Evolutionary conservation across 2,113 vertebrate species (phyloP).

Genomic region (Amblyornis subalaris): DNA sequence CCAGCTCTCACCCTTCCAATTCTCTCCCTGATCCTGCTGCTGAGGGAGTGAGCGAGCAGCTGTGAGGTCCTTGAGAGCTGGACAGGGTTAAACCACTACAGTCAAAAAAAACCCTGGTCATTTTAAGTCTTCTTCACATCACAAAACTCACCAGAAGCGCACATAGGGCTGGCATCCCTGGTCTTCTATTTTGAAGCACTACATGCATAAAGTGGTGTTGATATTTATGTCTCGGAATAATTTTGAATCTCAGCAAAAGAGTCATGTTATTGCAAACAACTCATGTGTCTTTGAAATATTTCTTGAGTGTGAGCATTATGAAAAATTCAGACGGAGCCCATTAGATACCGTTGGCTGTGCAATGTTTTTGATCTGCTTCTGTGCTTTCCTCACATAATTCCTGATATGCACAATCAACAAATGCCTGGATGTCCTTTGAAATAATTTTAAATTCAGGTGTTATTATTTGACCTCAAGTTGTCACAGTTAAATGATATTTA

Average conservation of each 20-base stretch:
- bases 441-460: not conserved
- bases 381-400: not conserved
- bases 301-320: not conserved
- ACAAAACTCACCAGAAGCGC: not conserved
- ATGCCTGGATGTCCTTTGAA: not conserved
- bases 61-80: not conserved
- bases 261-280: not conserved
- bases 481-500: not conserved
- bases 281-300: not conserved
- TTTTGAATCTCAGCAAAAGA: not conserved
- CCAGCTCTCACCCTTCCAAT: not conserved
- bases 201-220: accelerated
- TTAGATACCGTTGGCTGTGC: not conserved
- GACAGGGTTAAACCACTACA: not conserved
- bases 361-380: not conserved
- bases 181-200: not conserved
- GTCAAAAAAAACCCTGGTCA: not conserved
- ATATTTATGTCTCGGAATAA: not conserved
- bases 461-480: not conserved
- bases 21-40: not conserved
- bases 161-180: accelerated
- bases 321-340: not conserved
- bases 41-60: not conserved
- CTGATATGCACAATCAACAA: not conserved
- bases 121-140: not conserved